Conservation (phyloP, 2,888 invertebrate genomes). For the Rotaria magnacalcarata region DNA sequence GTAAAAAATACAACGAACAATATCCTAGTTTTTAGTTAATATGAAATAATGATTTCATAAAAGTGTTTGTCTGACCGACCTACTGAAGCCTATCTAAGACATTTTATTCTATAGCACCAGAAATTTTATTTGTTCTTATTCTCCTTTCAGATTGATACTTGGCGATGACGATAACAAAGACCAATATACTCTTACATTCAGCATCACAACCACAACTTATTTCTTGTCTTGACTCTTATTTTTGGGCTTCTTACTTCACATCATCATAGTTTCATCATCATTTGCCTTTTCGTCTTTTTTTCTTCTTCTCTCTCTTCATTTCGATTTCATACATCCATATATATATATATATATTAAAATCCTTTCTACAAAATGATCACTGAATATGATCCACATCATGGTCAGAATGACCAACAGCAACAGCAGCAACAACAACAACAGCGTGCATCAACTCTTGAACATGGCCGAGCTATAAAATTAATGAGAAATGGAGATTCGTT, state of each 20-base stretch:
- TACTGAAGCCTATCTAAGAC: not conserved
- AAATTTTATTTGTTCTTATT: not conserved
- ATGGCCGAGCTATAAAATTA: slow-evolving; percentile 39
- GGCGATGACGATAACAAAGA: not conserved
- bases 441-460: slow-evolving; percentile 36
- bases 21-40: not conserved
- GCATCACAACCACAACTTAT: not conserved
- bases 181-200: not conserved
- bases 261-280: slow-evolving; percentile 7
- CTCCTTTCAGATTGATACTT: not conserved
- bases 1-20: not conserved
- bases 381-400: not conserved
- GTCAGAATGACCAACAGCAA: not conserved
- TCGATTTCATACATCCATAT: not conserved
- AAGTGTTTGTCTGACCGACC: not conserved
- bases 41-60: not conserved
- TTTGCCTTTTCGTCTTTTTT: not conserved
- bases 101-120: not conserved
- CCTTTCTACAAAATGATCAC: not conserved
- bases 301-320: not conserved
- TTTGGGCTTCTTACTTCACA: not conserved
- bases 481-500: slow-evolving; percentile 44
- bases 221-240: not conserved
- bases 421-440: slow-evolving; percentile 29
- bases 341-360: not conserved